These are phyloP conservation scores for Agonopterix arenella DNA, from an alignment of 2,888 invertebrate genomes.

Conservation along the genomic window DNA sequence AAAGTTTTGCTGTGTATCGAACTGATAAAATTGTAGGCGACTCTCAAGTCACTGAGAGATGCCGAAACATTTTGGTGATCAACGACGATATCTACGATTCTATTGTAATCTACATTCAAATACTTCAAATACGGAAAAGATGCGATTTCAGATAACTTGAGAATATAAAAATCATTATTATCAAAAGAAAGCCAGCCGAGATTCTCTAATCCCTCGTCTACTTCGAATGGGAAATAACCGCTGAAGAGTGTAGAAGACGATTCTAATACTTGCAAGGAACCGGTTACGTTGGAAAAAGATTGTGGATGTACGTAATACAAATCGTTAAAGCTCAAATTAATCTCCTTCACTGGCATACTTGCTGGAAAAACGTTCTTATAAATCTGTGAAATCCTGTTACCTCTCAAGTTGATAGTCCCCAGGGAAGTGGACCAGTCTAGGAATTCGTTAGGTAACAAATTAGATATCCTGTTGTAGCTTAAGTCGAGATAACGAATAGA, in stretches of 20 bases:
- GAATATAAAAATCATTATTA: conserved; percentile 88
- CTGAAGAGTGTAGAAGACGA: conserved; percentile 90
- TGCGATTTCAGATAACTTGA: conserved; percentile 83
- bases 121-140: conserved; percentile 84
- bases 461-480: conserved; percentile 90
- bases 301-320: conserved; percentile 88
- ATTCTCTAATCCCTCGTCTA: conserved; percentile 83
- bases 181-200: conserved; percentile 91
- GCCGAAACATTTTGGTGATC: conserved; percentile 83
- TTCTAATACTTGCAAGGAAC: conserved; percentile 88
- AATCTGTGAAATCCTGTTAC: conserved; percentile 88
- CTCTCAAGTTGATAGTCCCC: conserved; percentile 87
- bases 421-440: conserved; percentile 86
- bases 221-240: conserved; percentile 86
- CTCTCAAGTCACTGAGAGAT: conserved; percentile 85
- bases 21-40: conserved; percentile 88
- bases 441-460: conserved; percentile 87
- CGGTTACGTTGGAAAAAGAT: conserved; percentile 86
- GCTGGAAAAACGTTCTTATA: conserved; percentile 84
- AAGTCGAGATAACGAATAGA: conserved; percentile 88
- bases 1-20: conserved; percentile 83
- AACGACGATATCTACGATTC: conserved; percentile 82
- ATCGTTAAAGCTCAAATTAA: conserved; percentile 94
- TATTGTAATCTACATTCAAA: conserved; percentile 91
- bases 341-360: conserved; percentile 86